Base-by-base conservation (phyloP, 2,113 vertebrate species). In the Actenoides lindsayi region DNA sequence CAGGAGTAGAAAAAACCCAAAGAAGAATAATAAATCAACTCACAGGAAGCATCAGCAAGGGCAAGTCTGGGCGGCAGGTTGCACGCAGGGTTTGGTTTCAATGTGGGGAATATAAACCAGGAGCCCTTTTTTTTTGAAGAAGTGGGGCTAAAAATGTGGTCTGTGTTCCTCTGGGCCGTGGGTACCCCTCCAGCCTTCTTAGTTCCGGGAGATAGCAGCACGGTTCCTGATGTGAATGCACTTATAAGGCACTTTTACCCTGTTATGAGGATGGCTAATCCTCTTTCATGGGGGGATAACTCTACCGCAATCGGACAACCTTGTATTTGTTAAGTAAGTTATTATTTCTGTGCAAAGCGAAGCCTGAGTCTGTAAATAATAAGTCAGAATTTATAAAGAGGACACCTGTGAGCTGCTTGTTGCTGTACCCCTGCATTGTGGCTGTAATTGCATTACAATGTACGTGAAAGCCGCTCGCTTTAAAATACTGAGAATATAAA, bases 321-420 rank as follows among this genome's bases (percentile, higher is more conserved):
- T 95, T 64, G 77, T 95, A 76, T 93, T 92, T 96, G 80, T 95
- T 94, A 89, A 95, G 88, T 94, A 94, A 96, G 73, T 90, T 94
- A 88, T 93, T 93, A 93, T 89, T 96, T 91, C 81, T 94, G 69
- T 87, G 89, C 53, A 85, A 87, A 79, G 69, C 84, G 69, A 78
- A 78, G 35, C 51, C 42, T 5, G 39, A 79, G 84, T 87, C 65
- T 79, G 37, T 94, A 92, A 92, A 89, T 75, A 87, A 68, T 78
- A 87, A 94, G 57, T 69, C 44, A 69, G 62, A 94, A 91, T 92
- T 82, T 87, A 70, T 69, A 65, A 78, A 87, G 54, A 82, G 46
- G 57, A 67, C 19, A 85, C 27, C 46, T 94, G 74, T 67, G 74
- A 91, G 59, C 62, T 75, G 67, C 50, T 84, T 91, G 81, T 92